Base-by-base conservation (phyloP, 2,113 vertebrate genomes). In the Pomatorhinus ruficollis region DNA sequence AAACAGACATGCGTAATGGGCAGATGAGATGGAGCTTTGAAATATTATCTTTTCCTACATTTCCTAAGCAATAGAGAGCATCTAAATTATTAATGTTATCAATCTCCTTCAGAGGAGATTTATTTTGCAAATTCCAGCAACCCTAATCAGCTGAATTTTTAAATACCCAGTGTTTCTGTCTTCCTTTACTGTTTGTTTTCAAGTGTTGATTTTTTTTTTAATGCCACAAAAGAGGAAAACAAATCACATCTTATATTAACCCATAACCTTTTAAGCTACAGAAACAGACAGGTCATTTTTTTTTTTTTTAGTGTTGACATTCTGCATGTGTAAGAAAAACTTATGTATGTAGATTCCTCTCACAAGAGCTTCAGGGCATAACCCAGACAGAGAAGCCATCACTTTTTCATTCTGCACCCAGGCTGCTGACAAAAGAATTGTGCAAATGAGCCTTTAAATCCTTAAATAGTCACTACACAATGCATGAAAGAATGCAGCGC, bases 371-470 rank as follows among this genome's bases (percentile, higher is more conserved):
- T 97, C 92, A 95, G 98, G 98, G 98, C 97, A 97, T 98, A 98
- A 98, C 98, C 97, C 98, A 97, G 98, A 98, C 97, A 98, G 97
- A 96, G 94, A 97, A 97, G 97, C 96, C 97, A 97, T 97, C 97
- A 97, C 98, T 98, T 97, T 97, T 98, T 98, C 98, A 98, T 98
- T 98, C 98, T 98, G 97, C 97, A 97, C 98, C 95, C 53, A 97
- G 98, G 98, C 97, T 97, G 96, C 98, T 98, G 98, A 99, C 99
- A 99, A 99, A 99, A 98, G 98, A 98, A 99, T 99, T 99, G 99
- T 99, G 99, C 99, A 99, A 99, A 99, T 99, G 99, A 99, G 99
- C 98, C 99, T 99, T 99, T 99, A 99, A 99, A 99, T 98, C 98
- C 98, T 98, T 99, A 99, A 99, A 99, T 99, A 99, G 99, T 99